Base-by-base conservation (phyloP, 2,888 invertebrate genomes). In the Meliscaeva auricollis region DNA sequence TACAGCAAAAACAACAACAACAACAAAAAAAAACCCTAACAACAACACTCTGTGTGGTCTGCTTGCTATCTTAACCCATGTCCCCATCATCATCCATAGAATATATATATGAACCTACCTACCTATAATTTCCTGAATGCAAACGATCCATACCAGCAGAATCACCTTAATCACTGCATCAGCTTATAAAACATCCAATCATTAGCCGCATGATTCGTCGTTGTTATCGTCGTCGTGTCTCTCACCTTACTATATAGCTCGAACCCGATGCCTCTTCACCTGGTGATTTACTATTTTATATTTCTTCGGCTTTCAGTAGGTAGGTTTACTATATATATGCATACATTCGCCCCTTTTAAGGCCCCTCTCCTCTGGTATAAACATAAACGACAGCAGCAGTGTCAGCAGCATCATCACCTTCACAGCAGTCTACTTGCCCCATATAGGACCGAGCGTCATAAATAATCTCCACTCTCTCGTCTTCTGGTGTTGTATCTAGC, bases 401-500 rank as follows among this genome's bases (percentile, higher is more conserved):
- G 60, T 68, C 78, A 74, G 70, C 75, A 70, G 66, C 80, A 85
- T 80, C 84, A 80, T 85, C 85, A 85, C 85, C 85, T 81, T 85
- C 85, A 77, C 85, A 85, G 76, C 85, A 81, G 85, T 85, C 85
- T 72, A 81, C 81, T 85, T 81, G 81, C 64, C 85, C 85, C 80
- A 85, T 81, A 81, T 85, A 84, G 80, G 48, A 69, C 54, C 50
- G 60, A 69, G 58, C 48, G 48, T 85, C 85, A 85, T 85, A 85
- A 85, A 85, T 85, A 85, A 85, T 81, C 68, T 73, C 54, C 72
- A 72, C 54, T 60, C 72, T 56, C 52, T 66, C 70, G 54, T 44
- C 35, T 41, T 20, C 41, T 44, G 60, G 5, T 41, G 50, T 44
- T 60, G 68, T 48, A 73, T 66, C 8, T 50, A 66, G 30, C 20